Evolutionary conservation across 2,797 vertebrate species (phyloP).

Genomic region (Paramormyrops hopkinsi): DNA sequence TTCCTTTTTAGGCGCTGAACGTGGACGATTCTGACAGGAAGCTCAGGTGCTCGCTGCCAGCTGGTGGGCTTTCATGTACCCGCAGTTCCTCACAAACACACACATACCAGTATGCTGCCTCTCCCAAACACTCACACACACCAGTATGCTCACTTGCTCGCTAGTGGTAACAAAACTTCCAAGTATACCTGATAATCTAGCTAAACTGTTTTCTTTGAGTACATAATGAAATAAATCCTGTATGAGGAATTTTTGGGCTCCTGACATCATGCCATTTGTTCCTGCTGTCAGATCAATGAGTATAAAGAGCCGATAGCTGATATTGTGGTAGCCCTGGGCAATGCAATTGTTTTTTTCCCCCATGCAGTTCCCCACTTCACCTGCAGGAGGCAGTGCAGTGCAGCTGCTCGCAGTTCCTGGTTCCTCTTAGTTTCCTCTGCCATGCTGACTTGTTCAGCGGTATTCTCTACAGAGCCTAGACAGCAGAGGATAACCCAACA

Average conservation of each 20-base stretch:
- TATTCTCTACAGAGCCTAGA: not conserved
- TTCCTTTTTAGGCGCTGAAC: conserved; percentile 52
- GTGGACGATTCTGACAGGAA: conserved; percentile 26
- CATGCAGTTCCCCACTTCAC: not conserved
- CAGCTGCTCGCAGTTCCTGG: not conserved
- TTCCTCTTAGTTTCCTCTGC: not conserved
- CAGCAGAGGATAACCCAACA: not conserved
- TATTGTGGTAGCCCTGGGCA: not conserved
- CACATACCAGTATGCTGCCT: not conserved
- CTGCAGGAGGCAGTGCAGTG: conserved; percentile 35
- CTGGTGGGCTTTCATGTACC: conserved; percentile 5
- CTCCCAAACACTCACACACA: conserved; percentile 14
- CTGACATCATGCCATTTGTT: not conserved
- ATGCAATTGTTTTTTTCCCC: not conserved
- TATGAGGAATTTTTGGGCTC: not conserved
- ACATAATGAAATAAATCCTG: not conserved
- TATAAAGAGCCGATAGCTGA: not conserved
- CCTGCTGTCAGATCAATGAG: not conserved
- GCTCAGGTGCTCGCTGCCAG: conserved; percentile 29
- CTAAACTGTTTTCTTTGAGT: not conserved
- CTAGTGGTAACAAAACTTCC: not conserved
- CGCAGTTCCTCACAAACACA: conserved; percentile 33
- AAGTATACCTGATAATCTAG: not conserved
- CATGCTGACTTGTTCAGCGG: not conserved
- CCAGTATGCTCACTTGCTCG: not conserved